These are phyloP conservation scores for Carassius carassius DNA, from an alignment of 2,113 vertebrate species.

Conservation along the genomic window DNA sequence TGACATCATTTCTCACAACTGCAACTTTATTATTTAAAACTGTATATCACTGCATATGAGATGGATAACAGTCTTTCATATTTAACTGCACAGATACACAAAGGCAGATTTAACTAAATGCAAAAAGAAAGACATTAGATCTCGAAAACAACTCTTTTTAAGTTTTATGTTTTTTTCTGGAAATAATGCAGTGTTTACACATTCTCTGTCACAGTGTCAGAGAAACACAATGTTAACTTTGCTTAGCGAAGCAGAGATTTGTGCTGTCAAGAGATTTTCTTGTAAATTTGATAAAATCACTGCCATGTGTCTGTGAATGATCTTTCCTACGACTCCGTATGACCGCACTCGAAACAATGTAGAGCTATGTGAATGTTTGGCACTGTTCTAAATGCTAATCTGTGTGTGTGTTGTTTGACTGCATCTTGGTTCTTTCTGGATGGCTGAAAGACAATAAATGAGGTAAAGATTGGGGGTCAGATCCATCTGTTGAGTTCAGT, in stretches of 20 bases:
- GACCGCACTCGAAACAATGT: slow-evolving; percentile 8
- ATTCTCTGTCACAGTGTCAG: not conserved
- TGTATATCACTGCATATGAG: not conserved
- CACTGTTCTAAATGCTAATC: not conserved
- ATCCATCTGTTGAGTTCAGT: slow-evolving; percentile 54
- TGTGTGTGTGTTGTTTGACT: slow-evolving; percentile 8
- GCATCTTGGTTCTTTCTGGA: slow-evolving; percentile 76
- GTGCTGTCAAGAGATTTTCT: slow-evolving; percentile 21
- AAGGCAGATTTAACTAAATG: not conserved
- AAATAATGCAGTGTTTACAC: slow-evolving; percentile 2
- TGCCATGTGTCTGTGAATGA: slow-evolving; percentile 9
- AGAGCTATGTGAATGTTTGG: slow-evolving; percentile 26
- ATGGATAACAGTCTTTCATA: not conserved
- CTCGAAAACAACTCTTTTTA: not conserved
- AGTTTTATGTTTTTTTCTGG: not conserved
- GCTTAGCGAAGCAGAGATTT: slow-evolving; percentile 15
- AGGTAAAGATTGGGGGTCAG: slow-evolving; percentile 37
- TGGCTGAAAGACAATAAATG: slow-evolving; percentile 61
- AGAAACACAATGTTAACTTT: not conserved
- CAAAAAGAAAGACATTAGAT: not conserved
- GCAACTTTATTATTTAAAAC: too few relatives aligned
- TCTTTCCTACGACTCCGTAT: not conserved
- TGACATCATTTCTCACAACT: too few relatives aligned
- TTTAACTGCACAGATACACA: not conserved
- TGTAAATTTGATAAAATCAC: slow-evolving; percentile 21